Conservation (phyloP, 2,797 vertebrate genomes). For the Myripristis murdjan region DNA sequence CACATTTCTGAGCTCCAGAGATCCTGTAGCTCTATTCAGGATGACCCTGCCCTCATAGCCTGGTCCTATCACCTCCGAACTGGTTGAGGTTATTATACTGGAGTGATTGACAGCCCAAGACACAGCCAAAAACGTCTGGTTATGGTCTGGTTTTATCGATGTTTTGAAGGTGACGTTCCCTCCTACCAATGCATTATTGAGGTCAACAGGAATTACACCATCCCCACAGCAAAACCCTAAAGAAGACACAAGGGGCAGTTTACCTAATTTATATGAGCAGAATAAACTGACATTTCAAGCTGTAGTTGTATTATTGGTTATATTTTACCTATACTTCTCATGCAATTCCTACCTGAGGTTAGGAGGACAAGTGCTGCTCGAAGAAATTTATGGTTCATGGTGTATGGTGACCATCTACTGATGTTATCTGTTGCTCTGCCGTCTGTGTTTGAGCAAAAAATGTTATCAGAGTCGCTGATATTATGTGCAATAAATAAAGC, state of each 20-base stretch:
- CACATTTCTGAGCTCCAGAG: constrained; percentile 62
- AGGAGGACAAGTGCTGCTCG: constrained; percentile 37
- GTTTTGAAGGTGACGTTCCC: constrained; percentile 55
- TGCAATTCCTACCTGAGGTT: constrained; percentile 32
- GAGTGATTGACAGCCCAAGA: constrained; percentile 51
- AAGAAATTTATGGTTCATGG: constrained; percentile 22
- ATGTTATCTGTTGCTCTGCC: constrained; percentile 6
- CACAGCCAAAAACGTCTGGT: constrained; percentile 22
- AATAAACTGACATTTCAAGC: neutral
- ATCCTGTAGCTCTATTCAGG: constrained; percentile 55
- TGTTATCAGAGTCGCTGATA: neutral
- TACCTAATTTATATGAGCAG: neutral
- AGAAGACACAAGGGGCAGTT: neutral
- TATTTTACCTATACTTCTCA: neutral
- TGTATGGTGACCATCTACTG: constrained; percentile 2
- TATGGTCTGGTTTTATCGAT: constrained; percentile 28
- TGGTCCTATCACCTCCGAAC: neutral
- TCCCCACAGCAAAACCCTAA: constrained; percentile 47
- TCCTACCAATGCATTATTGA: constrained; percentile 12
- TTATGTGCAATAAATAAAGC: constrained; percentile 42
- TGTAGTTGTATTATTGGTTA: neutral
- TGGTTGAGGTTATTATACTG: constrained; percentile 29
- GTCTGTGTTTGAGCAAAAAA: neutral
- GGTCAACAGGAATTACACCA: constrained; percentile 29
- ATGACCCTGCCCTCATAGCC: constrained; percentile 55